Evolutionary conservation across 2,113 vertebrate genomes (phyloP).

Genomic region (Cinclus cinclus): DNA sequence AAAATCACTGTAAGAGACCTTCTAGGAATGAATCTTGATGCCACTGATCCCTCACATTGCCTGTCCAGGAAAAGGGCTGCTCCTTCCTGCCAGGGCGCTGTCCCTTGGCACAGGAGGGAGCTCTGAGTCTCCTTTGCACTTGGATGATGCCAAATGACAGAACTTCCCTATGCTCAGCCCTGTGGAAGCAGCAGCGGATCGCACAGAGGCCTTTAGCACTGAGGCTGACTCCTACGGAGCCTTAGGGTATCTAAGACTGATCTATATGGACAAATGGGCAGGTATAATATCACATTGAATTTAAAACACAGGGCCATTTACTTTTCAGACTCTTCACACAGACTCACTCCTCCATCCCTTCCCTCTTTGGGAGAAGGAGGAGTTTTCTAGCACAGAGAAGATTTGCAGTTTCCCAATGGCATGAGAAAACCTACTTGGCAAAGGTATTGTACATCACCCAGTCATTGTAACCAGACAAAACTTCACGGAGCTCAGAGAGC

Average conservation of each 20-base stretch:
- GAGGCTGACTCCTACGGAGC: background rate
- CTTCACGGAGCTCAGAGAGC: background rate
- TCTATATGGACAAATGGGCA: slow-evolving; percentile 21
- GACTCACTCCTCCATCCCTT: background rate
- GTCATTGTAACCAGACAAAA: background rate
- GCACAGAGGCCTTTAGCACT: fast-evolving
- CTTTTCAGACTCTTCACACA: slow-evolving; percentile 49
- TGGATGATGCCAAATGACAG: background rate
- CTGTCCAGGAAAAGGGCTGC: background rate
- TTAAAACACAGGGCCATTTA: slow-evolving; percentile 58
- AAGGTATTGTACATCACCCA: slow-evolving; percentile 17
- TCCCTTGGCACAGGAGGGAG: background rate
- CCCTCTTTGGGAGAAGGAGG: background rate
- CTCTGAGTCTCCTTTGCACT: background rate
- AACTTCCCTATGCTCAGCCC: background rate
- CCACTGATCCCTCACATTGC: background rate
- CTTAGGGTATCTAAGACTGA: background rate
- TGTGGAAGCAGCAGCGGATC: background rate
- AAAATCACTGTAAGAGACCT: background rate
- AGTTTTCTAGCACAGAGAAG: slow-evolving; percentile 3
- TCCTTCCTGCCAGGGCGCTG: background rate
- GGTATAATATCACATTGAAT: slow-evolving; percentile 7
- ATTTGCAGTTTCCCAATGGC: slow-evolving; percentile 5
- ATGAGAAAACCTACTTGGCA: slow-evolving; percentile 35
- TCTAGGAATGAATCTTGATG: background rate